Base-by-base conservation (phyloP, 2,888 invertebrate genomes). In the Anthophora plumipes region DNA sequence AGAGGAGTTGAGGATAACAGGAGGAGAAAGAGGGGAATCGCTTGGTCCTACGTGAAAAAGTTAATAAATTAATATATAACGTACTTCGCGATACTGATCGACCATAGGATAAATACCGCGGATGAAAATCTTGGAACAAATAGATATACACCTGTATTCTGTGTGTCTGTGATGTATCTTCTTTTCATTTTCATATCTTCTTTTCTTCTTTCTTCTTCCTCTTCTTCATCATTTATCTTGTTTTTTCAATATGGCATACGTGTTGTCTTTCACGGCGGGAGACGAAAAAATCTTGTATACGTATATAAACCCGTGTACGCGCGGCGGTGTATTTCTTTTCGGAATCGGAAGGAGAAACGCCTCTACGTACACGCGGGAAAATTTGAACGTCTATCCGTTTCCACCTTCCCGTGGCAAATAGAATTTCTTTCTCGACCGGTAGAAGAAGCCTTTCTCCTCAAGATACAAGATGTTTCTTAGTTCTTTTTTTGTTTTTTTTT, bases 211-310 rank as follows among this genome's bases (percentile, higher is more conserved):
- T 68, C 50, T 83, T 68, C 77, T 78, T 70, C 72, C 76, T 78
- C 57, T 71, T n/a, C n/a, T n/a, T n/a, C n/a, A n/a, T n/a, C n/a
- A n/a, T n/a, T 69, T 63, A 37, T 61, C 69, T 83, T 66, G n/a
- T 63, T 71, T 84, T n/a, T 71, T 67, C 76, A 83, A 85, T 88
- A 89, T 90, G 89, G 87, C 89, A 89, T 88, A 88, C 83, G 80
- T 80, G 66, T n/a, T 86, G 74, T 87, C 85, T 87, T 86, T 88
- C 86, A 20, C 20, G 83, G 83, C 87, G 87, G 82, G 63, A 80
- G 70, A 71, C 71, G 67, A 74, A 70, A 70, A 31, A n/a, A 59
- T 57, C 61, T 39, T 57, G 46, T 70, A 41, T 46, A 41, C 61
- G 54, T 64, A 52, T 75, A 55, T 72, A 83, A 84, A 87, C 79